Evolutionary conservation across 2,888 invertebrate species (phyloP).

Genomic region (Pristionchus exspectatus): DNA sequence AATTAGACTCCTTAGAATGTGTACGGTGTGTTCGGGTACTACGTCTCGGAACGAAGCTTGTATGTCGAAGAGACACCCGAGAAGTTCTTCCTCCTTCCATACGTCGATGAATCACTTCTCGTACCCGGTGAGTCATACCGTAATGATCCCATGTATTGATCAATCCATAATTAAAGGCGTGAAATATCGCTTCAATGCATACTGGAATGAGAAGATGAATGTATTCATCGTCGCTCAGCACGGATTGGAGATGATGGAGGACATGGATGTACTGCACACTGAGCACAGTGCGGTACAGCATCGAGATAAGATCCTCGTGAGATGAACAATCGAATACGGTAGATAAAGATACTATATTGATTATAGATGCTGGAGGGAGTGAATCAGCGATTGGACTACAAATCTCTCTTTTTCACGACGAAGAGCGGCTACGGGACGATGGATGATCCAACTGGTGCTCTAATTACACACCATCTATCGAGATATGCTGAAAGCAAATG

Average conservation of each 20-base stretch:
- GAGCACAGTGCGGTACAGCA: background rate
- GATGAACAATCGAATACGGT: background rate
- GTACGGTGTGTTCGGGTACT: background rate
- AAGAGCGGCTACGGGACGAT: background rate
- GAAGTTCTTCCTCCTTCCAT: slow-evolving; percentile 3
- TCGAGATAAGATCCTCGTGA: slow-evolving; percentile 8
- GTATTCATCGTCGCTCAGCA: background rate
- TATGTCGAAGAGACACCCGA: slow-evolving; percentile 6
- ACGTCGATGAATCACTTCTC: background rate
- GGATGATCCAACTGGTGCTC: slow-evolving; percentile 43
- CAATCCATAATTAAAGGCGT: background rate
- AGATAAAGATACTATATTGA: background rate
- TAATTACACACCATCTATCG: slow-evolving; percentile 24
- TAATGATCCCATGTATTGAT: background rate
- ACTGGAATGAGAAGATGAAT: background rate
- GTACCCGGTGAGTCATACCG: background rate
- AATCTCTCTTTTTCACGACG: background rate
- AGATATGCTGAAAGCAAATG: slow-evolving; percentile 52
- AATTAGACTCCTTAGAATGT: slow-evolving; percentile 1
- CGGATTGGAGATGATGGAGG: background rate
- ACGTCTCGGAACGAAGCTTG: background rate
- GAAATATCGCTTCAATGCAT: slow-evolving; percentile 43
- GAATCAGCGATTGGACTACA: background rate
- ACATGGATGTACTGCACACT: background rate
- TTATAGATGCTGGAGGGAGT: slow-evolving; percentile 28